Base-by-base conservation (phyloP, 2,797 vertebrate species). In the Tauraco hartlaubi region DNA sequence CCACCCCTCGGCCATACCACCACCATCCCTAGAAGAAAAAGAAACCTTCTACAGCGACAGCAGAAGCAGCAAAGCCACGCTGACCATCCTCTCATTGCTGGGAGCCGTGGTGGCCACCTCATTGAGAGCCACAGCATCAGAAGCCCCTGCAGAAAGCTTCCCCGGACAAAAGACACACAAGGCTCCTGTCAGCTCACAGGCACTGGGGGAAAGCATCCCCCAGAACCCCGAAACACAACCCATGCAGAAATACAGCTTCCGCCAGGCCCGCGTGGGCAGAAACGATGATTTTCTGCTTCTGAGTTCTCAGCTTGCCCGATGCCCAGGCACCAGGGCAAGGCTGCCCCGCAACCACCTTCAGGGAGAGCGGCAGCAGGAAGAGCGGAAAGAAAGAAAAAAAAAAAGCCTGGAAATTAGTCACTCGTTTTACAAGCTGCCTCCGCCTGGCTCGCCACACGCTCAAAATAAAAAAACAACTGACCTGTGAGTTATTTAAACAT, bases 1-100 rank as follows among this genome's bases (percentile, higher is more conserved):
- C 92, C 97, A 97, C 97, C 98, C 98, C 98, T 97, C 97, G 96
- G 98, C 98, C 98, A 97, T 97, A 97, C 95, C 19, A 72, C 28
- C 54, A 46, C 97, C 98, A 98, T 95, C 97, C 96, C 97, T 92
- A 98, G 95, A 98, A 97, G 98, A 97, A 97, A 51, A 51, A 28
- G 28, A 54, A 54, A 41, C 39, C 39, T 41, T 41, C 81, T 85
- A 77, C 88, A 75, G 92, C 80, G 29, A 21, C 0, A 9, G 88
- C 73, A 94, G 85, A 77, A 55, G 44, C 58, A 73, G 79, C 41
- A 55, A 90, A 86, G 61, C 76, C 63, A 61, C 15, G 16, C 28
- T 59, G 91, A 72, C 44, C 68, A 21, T 33, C 41, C 92, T 28
- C 49, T 39, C 80, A 93, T 75, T n/a, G 4, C 92, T 74, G 84